Evolutionary conservation across 2,797 vertebrate species (phyloP).

Genomic region (Poeciliopsis gracilis): DNA sequence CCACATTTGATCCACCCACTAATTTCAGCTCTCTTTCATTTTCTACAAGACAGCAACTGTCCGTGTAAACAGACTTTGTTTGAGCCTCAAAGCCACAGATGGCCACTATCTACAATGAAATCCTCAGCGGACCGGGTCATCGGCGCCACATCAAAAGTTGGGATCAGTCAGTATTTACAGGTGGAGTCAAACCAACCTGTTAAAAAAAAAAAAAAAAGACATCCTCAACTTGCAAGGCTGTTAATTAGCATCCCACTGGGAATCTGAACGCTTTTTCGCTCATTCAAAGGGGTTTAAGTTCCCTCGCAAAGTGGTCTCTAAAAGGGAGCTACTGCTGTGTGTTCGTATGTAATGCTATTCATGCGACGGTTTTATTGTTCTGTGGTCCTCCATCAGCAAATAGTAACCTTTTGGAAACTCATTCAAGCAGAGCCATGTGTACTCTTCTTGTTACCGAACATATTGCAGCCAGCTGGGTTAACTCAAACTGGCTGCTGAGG

Average conservation of each 20-base stretch:
- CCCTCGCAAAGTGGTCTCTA: neutral
- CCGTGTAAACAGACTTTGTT: constrained; percentile 19
- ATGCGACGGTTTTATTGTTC: neutral
- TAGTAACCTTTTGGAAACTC: constrained; percentile 27
- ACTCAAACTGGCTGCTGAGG: neutral
- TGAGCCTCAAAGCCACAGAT: constrained; percentile 22
- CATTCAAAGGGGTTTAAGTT: neutral
- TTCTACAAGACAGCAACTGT: constrained; percentile 22
- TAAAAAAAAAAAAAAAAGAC: neutral
- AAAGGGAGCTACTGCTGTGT: neutral
- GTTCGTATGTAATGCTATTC: neutral
- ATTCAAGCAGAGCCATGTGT: neutral
- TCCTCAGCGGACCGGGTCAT: neutral
- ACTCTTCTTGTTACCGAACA: constrained; percentile 57
- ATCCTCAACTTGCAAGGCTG: neutral
- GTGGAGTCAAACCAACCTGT: neutral
- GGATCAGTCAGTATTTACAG: neutral
- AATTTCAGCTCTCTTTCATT: constrained; percentile 22
- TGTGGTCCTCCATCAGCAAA: constrained; percentile 21
- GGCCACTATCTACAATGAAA: neutral
- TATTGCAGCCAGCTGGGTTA: constrained; percentile 25
- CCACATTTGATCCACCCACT: constrained; percentile 46
- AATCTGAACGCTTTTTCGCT: neutral
- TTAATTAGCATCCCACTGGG: neutral
- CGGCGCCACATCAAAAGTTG: neutral